Percentiles rank a stretch among this genome's conserved stretches.
Evolutionary conservation across 2,888 invertebrate genomes (phyloP).

Genomic region (Nemotelus nigrinus): DNA sequence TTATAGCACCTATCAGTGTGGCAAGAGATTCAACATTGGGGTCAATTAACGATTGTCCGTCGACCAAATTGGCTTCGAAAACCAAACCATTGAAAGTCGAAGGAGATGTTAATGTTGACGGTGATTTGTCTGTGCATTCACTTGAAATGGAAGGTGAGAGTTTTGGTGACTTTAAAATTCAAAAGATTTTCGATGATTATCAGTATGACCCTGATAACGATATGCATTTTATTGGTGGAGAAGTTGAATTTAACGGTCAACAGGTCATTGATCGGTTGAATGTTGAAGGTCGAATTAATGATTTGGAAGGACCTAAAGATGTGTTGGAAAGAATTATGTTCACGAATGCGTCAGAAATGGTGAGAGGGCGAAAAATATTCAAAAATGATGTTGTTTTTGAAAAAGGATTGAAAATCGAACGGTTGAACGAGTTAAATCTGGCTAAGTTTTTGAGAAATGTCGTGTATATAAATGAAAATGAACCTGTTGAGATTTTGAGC

Average conservation of each 20-base stretch:
- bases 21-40: constrained; percentile 58
- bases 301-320: constrained; percentile 54
- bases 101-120: constrained; percentile 57
- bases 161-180: constrained; percentile 54
- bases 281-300: constrained; percentile 56
- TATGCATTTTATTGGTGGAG: constrained; percentile 57
- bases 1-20: constrained; percentile 60
- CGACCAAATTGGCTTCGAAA: constrained; percentile 63
- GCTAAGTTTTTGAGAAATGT: constrained; percentile 61
- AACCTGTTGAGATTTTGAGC: constrained; percentile 56
- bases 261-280: constrained; percentile 55
- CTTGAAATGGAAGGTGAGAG: constrained; percentile 48
- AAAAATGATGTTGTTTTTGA: constrained; percentile 58
- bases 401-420: constrained; percentile 59
- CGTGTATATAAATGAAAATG: constrained; percentile 61
- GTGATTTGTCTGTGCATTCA: constrained; percentile 54
- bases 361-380: constrained; percentile 59
- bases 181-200: constrained; percentile 51
- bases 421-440: constrained; percentile 61
- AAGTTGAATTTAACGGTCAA: constrained; percentile 53
- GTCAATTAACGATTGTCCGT: constrained; percentile 62
- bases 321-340: constrained; percentile 58
- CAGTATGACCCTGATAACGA: constrained; percentile 54
- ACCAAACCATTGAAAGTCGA: constrained; percentile 52
- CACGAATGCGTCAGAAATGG: constrained; percentile 53